Base-by-base conservation (phyloP, 2,888 invertebrate species). In the Drosophila multiciliata region DNA sequence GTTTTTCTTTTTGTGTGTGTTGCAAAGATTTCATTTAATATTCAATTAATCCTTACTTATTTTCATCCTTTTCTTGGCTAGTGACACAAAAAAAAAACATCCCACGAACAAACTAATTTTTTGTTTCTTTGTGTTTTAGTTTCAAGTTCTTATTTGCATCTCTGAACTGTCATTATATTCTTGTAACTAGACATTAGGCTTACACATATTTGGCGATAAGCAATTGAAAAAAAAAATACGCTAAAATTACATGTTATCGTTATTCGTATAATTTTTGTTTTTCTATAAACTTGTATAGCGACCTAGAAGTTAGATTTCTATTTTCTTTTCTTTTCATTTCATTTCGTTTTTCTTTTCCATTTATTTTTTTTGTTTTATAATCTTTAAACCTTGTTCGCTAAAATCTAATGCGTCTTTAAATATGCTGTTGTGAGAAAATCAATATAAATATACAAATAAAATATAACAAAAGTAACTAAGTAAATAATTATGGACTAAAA, bases 351-450 rank as follows among this genome's bases (percentile, higher is more conserved):
- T 23, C 12, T 50, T 65, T 62, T 49, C 50, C 38, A 66, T 66
- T 79, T 68, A 29, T 26, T 45, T 52, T 59, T 64, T 26, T 45
- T 50, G n/a, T n/a, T n/a, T 59, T 62, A 77, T 66, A 53, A 74
- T 70, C 63, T 61, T 66, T 66, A 72, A 78, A 75, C 72, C 68
- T 67, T 64, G 59, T 69, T 73, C 59, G 75, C 80, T 87, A 82
- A 82, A 80, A 76, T 82, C 87, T 87, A 90, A 82, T 87, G 85
- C 89, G 90, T 87, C 87, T 89, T 89, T 86, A 82, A 87, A 69
- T 82, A 90, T 81, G 87, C 83, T 78, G 66, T 66, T 48, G 71
- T 68, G 67, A 71, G 52, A 53, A 42, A 40, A 38, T 15, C 45
- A 50, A 68, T 32, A 33, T 33, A 26, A 53, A 57, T 11, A 50